phyloP scores from a whole-genome alignment of 2,888 invertebrate genomes.

The Alloplasta piceator region DNA sequence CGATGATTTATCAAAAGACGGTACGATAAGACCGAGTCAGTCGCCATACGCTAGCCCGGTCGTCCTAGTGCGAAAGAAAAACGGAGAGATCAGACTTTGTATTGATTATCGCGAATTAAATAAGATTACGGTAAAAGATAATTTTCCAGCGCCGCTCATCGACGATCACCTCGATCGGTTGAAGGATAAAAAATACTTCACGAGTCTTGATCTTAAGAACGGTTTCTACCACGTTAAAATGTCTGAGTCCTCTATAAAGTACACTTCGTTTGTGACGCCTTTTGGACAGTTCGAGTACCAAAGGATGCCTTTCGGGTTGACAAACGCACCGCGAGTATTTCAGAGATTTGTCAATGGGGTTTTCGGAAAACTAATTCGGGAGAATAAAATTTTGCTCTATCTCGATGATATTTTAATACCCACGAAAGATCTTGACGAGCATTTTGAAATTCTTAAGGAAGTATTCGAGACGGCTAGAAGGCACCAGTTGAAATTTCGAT shows the following conservation, averaged over 20 bases:
- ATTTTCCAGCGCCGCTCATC: slow-evolving; percentile 42
- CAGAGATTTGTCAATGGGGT: slow-evolving; percentile 61
- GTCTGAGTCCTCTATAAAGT: slow-evolving; percentile 9
- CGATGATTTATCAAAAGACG: slow-evolving; percentile 11
- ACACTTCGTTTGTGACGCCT: too few species aligned
- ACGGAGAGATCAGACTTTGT: slow-evolving; percentile 28
- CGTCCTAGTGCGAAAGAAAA: slow-evolving; percentile 31
- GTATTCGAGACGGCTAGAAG: slow-evolving; percentile 39
- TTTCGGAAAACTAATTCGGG: slow-evolving; percentile 22
- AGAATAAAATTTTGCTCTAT: slow-evolving; percentile 33
- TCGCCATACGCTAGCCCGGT: slow-evolving; percentile 41
- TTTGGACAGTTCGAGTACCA: slow-evolving; percentile 7
- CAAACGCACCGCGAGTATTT: slow-evolving; percentile 27
- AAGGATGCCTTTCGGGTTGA: background rate
- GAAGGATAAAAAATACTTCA: slow-evolving; percentile 46
- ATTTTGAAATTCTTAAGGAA: slow-evolving; percentile 35
- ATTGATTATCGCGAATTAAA: slow-evolving; percentile 42
- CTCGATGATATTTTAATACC: slow-evolving; percentile 46
- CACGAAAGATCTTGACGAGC: slow-evolving; percentile 17
- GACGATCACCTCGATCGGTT: slow-evolving; percentile 48
- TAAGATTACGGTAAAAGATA: slow-evolving; percentile 38
- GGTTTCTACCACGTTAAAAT: slow-evolving; percentile 18
- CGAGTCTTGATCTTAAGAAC: slow-evolving; percentile 31
- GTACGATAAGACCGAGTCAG: slow-evolving; percentile 28
- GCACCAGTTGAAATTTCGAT: slow-evolving; percentile 26